Evolutionary conservation across 2,888 invertebrate species (phyloP), one percentile per base, ranked within the genome.

Genomic region (Drosophila demipolita): DNA sequence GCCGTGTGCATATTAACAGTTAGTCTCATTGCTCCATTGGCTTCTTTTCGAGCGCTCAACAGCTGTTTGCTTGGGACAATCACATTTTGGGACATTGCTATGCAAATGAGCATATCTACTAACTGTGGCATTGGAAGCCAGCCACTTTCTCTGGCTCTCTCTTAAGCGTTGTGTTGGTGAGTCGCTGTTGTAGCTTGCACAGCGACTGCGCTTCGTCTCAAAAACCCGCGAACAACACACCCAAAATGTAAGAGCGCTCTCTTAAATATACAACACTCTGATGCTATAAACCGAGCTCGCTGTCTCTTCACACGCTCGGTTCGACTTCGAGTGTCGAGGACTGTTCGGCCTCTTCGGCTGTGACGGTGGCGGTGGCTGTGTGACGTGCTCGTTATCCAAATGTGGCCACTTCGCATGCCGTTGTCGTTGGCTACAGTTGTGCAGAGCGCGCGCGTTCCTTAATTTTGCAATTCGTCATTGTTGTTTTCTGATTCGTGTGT

Each of bases 401-500:
- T 67, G 82, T 86, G 78, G 91, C 79, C 92, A 92, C 91, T 92
- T 86, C 83, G 87, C 87, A 87, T 87, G 91, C 88, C 91, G 87
- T 89, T 86, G 88, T 85, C 90, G 87, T 87, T 86, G 91, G 90
- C 89, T 87, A 78, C 91, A 85, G 90, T 89, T 84, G 86, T 86
- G 84, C 60, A 59, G 26, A 26, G 38, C 55, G 65, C 52, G 65
- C 54, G 62, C 35, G 66, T 36, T 50, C 40, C 35, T 57, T 48
- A 32, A 52, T 20, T 36, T 23, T 40, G 9, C 17, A 45, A 59
- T 55, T 40, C 17, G 1, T 53, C 40, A n/a, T 42, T 33, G 73
- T 60, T 40, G 61, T 57, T 60, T 55, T 29, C 35, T 59, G 55
- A 48, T 59, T 58, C 58, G 40, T 63, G 48, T 45, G 36, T 36